Evolutionary conservation across 2,113 vertebrate genomes (phyloP), one percentile per base, ranked within the genome.

Genomic region (Sceloporus undulatus): DNA sequence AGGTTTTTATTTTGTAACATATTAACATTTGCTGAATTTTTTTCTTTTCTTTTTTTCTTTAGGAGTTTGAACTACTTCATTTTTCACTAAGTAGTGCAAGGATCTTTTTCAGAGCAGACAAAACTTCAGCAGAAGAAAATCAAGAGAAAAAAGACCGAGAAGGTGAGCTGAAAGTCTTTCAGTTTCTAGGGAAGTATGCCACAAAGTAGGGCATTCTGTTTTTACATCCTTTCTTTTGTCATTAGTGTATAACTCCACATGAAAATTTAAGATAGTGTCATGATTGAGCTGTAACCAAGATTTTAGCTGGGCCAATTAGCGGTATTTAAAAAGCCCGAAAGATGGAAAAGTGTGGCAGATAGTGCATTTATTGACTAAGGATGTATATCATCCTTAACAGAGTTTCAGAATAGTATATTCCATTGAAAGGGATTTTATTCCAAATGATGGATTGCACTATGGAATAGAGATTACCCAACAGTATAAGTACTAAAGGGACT

Each of bases 31-130:
- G 66, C 56, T 94, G 82, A 91, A 48, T 13, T 1, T 70, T 2
- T 10, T 77, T 19, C 92, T 91, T 89, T 29, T 88, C 85, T 93
- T 87, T 88, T 93, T 94, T 95, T 56, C 89, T 85, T 78, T 95
- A 99, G 99, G 99, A 99, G 96, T 99, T 99, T 95, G 99, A 99
- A 95, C 96, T 99, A 88, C 98, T 99, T 16, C 97, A 99, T 97
- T 99, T 99, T 94, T 99, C 99, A 34, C 92, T 99, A 83, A 99
- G 99, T 94, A 99, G 99, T 71, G 99, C 99, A 85, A 97, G 99
- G 87, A 99, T 99, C 92, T 99, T 99, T 98, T 99, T 99, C 96
- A 97, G 99, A 96, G 99, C 98, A 25, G 99, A 99, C 94, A 98
- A 99, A 96, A 99, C 98, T 10, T 99, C 99, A 9, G 99, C 98